phyloP scores from a whole-genome alignment of 2,113 vertebrate species.

The Ctenomys sociabilis region DNA sequence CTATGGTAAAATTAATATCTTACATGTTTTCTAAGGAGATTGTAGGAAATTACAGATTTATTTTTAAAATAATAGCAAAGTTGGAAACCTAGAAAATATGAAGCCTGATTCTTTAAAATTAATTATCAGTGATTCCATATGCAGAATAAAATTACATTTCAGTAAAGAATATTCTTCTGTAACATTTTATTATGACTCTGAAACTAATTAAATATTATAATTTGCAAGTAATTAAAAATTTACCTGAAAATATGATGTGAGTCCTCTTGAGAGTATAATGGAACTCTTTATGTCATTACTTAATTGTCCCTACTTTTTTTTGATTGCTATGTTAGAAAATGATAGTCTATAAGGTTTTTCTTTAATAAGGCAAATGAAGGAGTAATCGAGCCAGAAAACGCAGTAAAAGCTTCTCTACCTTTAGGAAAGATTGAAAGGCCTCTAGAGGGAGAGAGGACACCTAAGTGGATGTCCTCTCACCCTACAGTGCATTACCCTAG shows the following conservation, averaged over 20 bases:
- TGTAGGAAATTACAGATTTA: slow-evolving; percentile 59
- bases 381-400: neutral
- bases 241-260: slow-evolving; percentile 47
- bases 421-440: neutral
- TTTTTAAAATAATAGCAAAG: slow-evolving; percentile 67
- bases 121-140: slow-evolving; percentile 41
- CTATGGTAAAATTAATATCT: slow-evolving; percentile 46
- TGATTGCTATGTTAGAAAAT: neutral
- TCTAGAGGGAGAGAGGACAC: rapidly evolving
- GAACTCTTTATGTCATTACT: slow-evolving; percentile 39
- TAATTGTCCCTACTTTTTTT: neutral
- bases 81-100: neutral
- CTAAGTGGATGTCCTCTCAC: neutral
- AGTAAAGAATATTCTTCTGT: neutral
- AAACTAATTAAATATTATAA: slow-evolving; percentile 59
- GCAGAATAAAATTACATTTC: slow-evolving; percentile 48
- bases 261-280: neutral
- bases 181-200: slow-evolving; percentile 24
- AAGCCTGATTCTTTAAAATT: slow-evolving; percentile 48
- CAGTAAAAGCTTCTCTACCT: neutral
- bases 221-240: slow-evolving; percentile 57
- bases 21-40: slow-evolving; percentile 43
- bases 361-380: neutral
- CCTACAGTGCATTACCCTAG: neutral
- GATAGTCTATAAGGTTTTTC: neutral